phyloP scores from a whole-genome alignment of 2,113 vertebrate species.

The Paraplagusia blochii region DNA sequence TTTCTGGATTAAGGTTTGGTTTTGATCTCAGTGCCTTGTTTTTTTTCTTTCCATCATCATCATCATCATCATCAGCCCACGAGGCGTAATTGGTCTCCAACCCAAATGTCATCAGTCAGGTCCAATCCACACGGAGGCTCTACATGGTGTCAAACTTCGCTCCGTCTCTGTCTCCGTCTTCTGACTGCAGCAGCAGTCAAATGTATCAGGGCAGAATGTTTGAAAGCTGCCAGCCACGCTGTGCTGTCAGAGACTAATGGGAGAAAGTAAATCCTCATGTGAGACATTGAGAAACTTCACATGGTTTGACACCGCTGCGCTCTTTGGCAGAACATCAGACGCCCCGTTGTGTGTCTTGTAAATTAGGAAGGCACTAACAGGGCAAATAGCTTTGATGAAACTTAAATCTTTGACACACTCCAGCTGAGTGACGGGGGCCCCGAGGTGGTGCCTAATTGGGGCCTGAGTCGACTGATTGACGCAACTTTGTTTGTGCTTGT shows the following conservation, averaged over 20 bases:
- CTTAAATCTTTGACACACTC: neutral
- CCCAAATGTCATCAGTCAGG: slow-evolving; percentile 26
- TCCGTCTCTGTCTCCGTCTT: slow-evolving; percentile 2
- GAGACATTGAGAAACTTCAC: slow-evolving; percentile 12
- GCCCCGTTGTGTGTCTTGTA: slow-evolving; percentile 2
- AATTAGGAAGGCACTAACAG: slow-evolving; percentile 22
- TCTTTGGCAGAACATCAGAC: slow-evolving; percentile 29
- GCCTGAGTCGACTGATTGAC: slow-evolving; percentile 4
- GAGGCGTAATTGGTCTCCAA: slow-evolving; percentile 15
- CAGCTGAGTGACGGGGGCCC: slow-evolving; percentile 11
- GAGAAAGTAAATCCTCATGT: slow-evolving; percentile 20
- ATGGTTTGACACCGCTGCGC: slow-evolving; percentile 6
- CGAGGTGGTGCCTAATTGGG: slow-evolving; percentile 12
- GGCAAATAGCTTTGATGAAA: slow-evolving; percentile 14
- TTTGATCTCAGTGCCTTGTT: slow-evolving; percentile 27
- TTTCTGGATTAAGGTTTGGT: slow-evolving; percentile 28
- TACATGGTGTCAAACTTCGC: slow-evolving; percentile 37
- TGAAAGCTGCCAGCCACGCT: slow-evolving; percentile 16
- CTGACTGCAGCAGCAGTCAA: slow-evolving; percentile 10
- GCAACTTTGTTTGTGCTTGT: slow-evolving; percentile 18
- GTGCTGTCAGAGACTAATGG: neutral
- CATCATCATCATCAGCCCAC: too few relatives aligned
- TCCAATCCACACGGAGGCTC: slow-evolving; percentile 31
- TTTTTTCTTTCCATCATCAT: slow-evolving; percentile 18
- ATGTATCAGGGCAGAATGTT: slow-evolving; percentile 1